These are phyloP conservation scores for Parazoanthus swiftii DNA, from an alignment of 92 coral and sea anemone genomes.

Conservation along the genomic window DNA sequence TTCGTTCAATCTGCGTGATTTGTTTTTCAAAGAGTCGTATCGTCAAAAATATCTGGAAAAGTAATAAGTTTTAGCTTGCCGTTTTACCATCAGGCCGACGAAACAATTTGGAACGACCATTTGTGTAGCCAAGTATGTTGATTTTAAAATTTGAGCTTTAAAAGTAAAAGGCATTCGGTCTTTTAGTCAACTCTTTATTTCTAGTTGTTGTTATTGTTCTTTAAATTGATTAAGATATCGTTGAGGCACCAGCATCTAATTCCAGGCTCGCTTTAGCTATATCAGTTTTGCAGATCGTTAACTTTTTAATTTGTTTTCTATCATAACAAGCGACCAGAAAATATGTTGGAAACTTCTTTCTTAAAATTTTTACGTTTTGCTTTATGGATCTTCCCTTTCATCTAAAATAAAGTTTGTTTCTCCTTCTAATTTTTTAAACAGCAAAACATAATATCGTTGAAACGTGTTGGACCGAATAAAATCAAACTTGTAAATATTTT, in stretches of 20 bases:
- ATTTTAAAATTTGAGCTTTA: not conserved
- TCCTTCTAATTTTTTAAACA: not conserved
- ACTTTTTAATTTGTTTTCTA: not conserved
- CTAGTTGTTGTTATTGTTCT: no score
- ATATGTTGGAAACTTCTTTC: not conserved
- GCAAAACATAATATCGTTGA: not conserved
- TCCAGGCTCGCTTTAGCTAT: no score
- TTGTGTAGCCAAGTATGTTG: not conserved
- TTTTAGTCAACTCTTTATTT: no score
- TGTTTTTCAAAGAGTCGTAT: conserved; percentile 21
- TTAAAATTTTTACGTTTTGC: not conserved
- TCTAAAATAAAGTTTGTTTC: not conserved
- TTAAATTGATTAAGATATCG: no score
- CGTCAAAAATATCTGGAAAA: not conserved
- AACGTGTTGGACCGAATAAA: not conserved
- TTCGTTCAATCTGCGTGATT: conserved; percentile 25
- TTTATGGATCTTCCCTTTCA: no score
- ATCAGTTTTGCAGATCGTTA: not conserved
- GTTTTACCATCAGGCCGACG: not conserved
- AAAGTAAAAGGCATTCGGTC: no score
- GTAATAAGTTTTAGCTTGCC: not conserved
- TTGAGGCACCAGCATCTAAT: no score
- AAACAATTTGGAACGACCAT: not conserved
- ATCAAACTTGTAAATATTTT: not conserved
- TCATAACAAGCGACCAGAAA: not conserved